These are phyloP conservation scores for Heterodera schachtii DNA, from an alignment of 1,140 invertebrate species.

Conservation along the genomic window DNA sequence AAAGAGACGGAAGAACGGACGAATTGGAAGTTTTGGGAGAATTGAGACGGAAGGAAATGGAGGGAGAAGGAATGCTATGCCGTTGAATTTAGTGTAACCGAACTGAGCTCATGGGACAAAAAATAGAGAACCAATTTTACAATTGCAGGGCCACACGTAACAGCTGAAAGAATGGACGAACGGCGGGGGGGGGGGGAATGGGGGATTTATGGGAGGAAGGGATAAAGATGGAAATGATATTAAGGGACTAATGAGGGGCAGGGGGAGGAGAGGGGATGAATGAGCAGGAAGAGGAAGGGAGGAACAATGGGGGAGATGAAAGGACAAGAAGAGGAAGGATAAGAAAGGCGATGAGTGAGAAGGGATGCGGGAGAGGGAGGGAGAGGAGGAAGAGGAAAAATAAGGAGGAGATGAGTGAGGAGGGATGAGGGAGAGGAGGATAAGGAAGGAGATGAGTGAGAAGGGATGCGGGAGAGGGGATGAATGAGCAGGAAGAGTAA, in stretches of 20 bases:
- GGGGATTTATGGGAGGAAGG: no score
- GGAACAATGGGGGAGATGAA: no score
- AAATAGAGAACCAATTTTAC: slow-evolving; percentile 6
- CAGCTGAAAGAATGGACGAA: slow-evolving; percentile 2
- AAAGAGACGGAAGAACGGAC: slow-evolving; percentile 17
- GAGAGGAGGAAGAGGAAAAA: background rate
- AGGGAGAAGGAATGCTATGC: background rate
- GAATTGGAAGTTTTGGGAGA: slow-evolving; percentile 1
- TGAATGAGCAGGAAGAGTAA: no score
- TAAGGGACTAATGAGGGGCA: no score
- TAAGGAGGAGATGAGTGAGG: background rate
- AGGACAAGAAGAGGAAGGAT: no score
- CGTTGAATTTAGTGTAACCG: no score
- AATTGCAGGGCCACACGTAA: background rate
- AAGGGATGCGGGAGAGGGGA: background rate
- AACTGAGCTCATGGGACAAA: background rate
- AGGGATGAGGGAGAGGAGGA: background rate
- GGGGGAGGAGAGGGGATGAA: no score
- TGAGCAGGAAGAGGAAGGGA: no score
- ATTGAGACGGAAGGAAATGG: background rate
- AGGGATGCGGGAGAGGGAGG: background rate
- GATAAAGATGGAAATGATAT: no score
- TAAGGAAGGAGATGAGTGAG: background rate
- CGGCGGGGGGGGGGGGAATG: no score
- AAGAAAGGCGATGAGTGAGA: background rate